Evolutionary conservation across 1,140 invertebrate species (phyloP), one percentile per base, ranked within the genome.

Genomic region (Leucophenga varia): DNA sequence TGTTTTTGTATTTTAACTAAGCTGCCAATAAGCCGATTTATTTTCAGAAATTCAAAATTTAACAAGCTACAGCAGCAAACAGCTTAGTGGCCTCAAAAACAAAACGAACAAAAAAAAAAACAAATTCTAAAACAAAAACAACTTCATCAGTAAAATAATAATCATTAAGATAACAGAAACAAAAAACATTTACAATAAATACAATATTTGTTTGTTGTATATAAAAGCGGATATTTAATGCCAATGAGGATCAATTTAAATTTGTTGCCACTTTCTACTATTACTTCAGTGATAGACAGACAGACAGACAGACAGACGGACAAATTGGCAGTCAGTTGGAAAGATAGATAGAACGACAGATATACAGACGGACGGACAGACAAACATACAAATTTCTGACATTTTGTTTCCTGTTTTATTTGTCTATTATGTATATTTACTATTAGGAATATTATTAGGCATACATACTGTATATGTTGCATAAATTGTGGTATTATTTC

Each of bases 151-250:
- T 13, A 12, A 16, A 13, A 35, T 16, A 35, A 35, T 35, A 35
- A 35, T 35, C 12, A 35, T 16, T 12, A n/a, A 45, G 28, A 31
- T 21, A 31, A 37, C 25, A 38, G 47, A 48, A 47, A 36, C 35
- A 16, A 49, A 58, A 54, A 48, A 34, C 31, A 30, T 45, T 49
- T 47, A 53, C 58, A 63, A 55, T 49, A 52, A 46, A 52, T 42
- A 43, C 44, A 55, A 48, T 57, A 51, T 65, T 61, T 57, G 61
- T 52, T 61, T 61, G 57, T 57, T 64, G 61, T 63, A 64, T 64
- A 57, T 52, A 65, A 64, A 61, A 57, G 47, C 43, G 22, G 48
- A 49, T 51, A 63, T 37, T 41, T 52, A 46, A n/a, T n/a, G n/a
- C n/a, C n/a, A n/a, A n/a, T n/a, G n/a, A n/a, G n/a, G n/a, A n/a